Evolutionary conservation across 2,113 vertebrate genomes (phyloP), one percentile per base, ranked within the genome.

Genomic region (Tautogolabrus adspersus): DNA sequence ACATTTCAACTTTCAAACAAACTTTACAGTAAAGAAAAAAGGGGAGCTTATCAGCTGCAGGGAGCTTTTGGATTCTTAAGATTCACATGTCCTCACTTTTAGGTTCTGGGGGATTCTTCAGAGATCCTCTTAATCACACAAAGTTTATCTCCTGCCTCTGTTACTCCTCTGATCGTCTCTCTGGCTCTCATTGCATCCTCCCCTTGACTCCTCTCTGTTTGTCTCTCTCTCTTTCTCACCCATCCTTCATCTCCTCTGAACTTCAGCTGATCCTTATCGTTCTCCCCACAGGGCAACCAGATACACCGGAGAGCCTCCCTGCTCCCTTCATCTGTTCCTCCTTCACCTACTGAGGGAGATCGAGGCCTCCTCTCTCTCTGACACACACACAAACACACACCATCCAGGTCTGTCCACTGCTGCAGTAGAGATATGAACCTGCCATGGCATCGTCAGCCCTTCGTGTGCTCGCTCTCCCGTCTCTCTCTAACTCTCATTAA

Each of bases 251-350:
- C 65, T 58, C 16, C 40, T 42, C 69, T 63, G 38, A 38, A 66
- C 9, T 80, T 40, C 62, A 44, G 52, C 75, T 78, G 87, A 84
- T 85, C 61, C 73, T 74, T 80, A 85, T 88, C 78, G 0, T 26
- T 61, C 61, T 71, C 71, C 83, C 83, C 44, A 54, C 69, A 87
- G 78, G 61, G 87, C 51, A 88, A 88, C 81, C 76, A 52, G 85
- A 89, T 69, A 73, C 71, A 56, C 49, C 67, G 55, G 75, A 72
- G 52, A 52, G 26, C 44, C 60, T 23, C 37, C 67, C 56, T 46
- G 59, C 59, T 82, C 64, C 59, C 62, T 70, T 62, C 70, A 71
- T 87, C 80, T 77, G 83, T 59, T 72, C 66, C 74, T 67, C 69
- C 38, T 66, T 72, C 74, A 59, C 80, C 68, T 62, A 62, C 77